Base-by-base conservation (phyloP, 2,113 vertebrate species). In the Hemibagrus wyckioides region DNA sequence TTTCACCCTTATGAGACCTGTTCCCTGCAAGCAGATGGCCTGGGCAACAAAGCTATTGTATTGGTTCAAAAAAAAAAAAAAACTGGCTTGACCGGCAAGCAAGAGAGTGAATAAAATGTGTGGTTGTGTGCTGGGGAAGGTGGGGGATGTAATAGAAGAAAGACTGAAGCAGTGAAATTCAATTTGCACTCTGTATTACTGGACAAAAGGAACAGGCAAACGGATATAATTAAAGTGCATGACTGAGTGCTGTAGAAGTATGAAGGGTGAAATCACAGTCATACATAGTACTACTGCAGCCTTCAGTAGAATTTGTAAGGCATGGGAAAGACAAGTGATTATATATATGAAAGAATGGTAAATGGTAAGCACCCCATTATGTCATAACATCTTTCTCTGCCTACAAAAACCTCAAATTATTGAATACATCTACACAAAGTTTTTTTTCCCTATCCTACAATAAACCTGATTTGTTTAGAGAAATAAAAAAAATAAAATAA, bases 11-110 rank as follows among this genome's bases (percentile, higher is more conserved):
- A 83, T 87, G 56, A 89, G 90, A 88, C 86, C 65, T 77, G 44
- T 69, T 91, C 87, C 86, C 88, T 80, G 83, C 87, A 88, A 89
- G 86, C 56, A 88, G 83, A 93, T 88, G 90, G 91, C 76, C 69
- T 48, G 61, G 85, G 80, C 86, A 90, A 86, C 23, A 80, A 61
- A 90, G 82, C 80, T 82, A 82, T 88, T 91, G 89, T 83, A 82
- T 87, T 71, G 30, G 23, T 79, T 75, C 52, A 83, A 79, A 84
- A 48, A 44, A 44, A 48, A 44, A 44, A 44, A 3, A 44, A 44
- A 90, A 90, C 90, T 57, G 33, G 88, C 86, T 86, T 30, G 73
- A 65, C 76, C 65, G 23, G 82, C 36, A 69, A 86, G 83, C 63
- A 65, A 36, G 44, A 87, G 82, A 21, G 30, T 48, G 63, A 85